A percentile compares a stretch with the other conserved stretches of the same genome.
phyloP scores from a whole-genome alignment of 2,888 invertebrate genomes.

The Polyploca ridens region DNA sequence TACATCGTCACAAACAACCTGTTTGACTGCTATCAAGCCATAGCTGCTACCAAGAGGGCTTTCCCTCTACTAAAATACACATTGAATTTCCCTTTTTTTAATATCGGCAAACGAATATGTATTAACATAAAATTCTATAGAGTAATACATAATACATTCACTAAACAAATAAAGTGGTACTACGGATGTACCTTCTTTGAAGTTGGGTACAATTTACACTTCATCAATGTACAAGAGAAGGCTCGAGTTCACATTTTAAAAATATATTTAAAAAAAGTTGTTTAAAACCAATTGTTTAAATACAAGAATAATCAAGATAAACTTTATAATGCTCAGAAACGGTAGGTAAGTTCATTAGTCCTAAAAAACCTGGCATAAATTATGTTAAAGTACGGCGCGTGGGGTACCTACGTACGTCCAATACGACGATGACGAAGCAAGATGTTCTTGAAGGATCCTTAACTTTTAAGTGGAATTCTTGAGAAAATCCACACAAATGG shows the following conservation, averaged over 20 bases:
- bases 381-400: neutral
- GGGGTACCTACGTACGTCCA: neutral
- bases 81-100: neutral
- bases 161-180: no score
- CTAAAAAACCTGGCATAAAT: neutral
- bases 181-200: no score
- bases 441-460: neutral
- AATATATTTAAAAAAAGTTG: no score
- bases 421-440: neutral
- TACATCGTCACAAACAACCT: neutral
- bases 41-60: neutral
- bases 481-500: constrained; percentile 17
- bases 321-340: no score
- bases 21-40: neutral
- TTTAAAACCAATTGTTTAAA: no score
- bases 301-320: no score
- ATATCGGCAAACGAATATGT: no score
- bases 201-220: no score
- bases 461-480: constrained; percentile 34
- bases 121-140: no score
- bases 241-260: no score
- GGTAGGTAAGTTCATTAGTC: neutral
- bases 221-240: no score
- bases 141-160: no score
- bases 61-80: neutral